Evolutionary conservation across 2,888 invertebrate genomes (phyloP).

Genomic region (Clostera curtula): DNA sequence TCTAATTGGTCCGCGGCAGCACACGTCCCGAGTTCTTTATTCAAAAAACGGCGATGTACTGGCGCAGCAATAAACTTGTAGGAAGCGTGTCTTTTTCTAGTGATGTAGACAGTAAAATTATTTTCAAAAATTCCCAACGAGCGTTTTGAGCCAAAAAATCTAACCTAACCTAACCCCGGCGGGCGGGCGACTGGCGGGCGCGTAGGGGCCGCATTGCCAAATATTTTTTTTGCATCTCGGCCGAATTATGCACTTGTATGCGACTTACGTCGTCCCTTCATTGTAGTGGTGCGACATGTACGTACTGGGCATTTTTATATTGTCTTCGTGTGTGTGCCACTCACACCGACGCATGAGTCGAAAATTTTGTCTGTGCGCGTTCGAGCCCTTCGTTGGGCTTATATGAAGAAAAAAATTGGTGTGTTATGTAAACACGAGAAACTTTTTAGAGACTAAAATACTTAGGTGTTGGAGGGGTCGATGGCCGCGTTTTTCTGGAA

Average conservation of each 20-base stretch:
- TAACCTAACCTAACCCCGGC: conserved; percentile 75
- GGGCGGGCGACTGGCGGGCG: conserved; percentile 73
- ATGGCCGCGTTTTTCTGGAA: conserved; percentile 67
- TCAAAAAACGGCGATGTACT: conserved; percentile 62
- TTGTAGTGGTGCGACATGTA: conserved; percentile 73
- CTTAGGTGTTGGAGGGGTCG: conserved; percentile 67
- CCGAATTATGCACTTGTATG: conserved; percentile 76
- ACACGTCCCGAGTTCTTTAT: conserved; percentile 51
- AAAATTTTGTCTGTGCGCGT: conserved; percentile 62
- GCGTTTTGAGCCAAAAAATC: conserved; percentile 75
- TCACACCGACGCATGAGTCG: conserved; percentile 49
- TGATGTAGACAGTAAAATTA: conserved; percentile 52
- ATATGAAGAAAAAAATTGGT: conserved; percentile 62
- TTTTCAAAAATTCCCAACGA: conserved; percentile 69
- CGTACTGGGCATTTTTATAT: conserved; percentile 68
- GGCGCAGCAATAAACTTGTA: conserved; percentile 46
- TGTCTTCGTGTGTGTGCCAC: conserved; percentile 57
- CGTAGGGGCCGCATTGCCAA: conserved; percentile 75
- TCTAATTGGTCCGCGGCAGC: conserved; percentile 39
- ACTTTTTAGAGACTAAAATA: conserved; percentile 61
- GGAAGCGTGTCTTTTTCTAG: conserved; percentile 57
- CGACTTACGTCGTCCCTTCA: conserved; percentile 73
- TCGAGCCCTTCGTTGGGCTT: conserved; percentile 58
- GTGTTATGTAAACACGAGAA: conserved; percentile 69
- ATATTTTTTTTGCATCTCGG: conserved; percentile 76